These are phyloP conservation scores for Dromas ardeola DNA, from an alignment of 2,113 vertebrate genomes.

Conservation along the genomic window DNA sequence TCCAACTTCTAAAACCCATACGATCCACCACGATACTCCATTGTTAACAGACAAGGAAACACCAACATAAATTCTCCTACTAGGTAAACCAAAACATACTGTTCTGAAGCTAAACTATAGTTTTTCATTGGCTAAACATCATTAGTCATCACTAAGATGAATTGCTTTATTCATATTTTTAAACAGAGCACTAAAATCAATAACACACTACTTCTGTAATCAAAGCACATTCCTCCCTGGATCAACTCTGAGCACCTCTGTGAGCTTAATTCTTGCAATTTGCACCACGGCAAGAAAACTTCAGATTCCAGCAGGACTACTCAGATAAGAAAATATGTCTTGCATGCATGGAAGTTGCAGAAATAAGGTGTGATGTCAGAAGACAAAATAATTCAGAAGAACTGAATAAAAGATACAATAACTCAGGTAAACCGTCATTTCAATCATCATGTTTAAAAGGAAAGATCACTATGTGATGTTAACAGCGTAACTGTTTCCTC, in stretches of 20 bases:
- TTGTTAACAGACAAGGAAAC: background rate
- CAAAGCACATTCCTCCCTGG: background rate
- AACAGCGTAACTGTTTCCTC: background rate
- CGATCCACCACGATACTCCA: background rate
- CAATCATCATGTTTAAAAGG: background rate
- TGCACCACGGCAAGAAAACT: background rate
- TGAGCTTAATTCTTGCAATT: background rate
- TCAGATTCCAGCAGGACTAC: background rate
- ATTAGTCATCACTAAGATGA: background rate
- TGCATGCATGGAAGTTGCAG: background rate
- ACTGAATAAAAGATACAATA: background rate
- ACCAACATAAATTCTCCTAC: background rate
- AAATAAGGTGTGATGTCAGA: background rate
- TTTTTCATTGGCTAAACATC: background rate
- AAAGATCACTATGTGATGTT: background rate
- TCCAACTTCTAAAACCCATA: background rate
- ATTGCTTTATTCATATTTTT: background rate
- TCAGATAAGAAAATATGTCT: background rate
- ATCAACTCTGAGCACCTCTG: background rate
- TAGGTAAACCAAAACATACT: background rate
- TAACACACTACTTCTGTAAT: background rate
- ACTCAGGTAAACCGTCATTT: background rate
- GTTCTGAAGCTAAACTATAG: background rate
- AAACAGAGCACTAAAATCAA: background rate
- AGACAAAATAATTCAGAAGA: background rate